Evolutionary conservation across 2,888 invertebrate species (phyloP).

Genomic region (Caenorhabditis sp.): DNA sequence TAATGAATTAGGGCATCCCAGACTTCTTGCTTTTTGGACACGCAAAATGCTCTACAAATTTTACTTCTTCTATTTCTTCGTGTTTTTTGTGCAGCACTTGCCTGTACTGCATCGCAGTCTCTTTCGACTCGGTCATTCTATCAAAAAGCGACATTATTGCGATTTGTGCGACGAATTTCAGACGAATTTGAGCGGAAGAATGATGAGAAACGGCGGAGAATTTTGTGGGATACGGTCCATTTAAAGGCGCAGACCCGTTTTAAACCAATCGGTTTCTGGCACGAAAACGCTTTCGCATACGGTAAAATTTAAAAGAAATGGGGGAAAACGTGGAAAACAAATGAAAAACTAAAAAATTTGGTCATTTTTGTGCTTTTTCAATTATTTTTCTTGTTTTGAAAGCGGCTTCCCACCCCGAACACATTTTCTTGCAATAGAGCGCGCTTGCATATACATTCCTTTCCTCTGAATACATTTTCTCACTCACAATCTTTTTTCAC

Average conservation of each 20-base stretch:
- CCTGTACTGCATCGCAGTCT: conserved; percentile 23
- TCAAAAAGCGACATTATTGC: conserved; percentile 36
- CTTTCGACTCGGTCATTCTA: conserved; percentile 31
- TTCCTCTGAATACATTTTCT: too few species aligned
- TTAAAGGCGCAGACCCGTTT: background rate
- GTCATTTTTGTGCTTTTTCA: too few species aligned
- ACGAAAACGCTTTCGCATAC: background rate
- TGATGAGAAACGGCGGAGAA: background rate
- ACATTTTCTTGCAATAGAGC: conserved; percentile 4
- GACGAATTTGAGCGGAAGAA: background rate
- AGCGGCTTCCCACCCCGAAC: too few species aligned
- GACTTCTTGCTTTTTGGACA: conserved; percentile 27
- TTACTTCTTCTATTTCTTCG: background rate
- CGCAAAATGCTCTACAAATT: conserved; percentile 25
- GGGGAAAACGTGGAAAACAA: background rate
- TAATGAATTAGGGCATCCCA: conserved; percentile 21
- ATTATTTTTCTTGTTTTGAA: background rate
- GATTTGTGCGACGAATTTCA: background rate
- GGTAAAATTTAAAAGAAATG: background rate
- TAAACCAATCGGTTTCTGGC: background rate
- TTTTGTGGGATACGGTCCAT: background rate
- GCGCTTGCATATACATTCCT: background rate
- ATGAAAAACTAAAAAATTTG: too few species aligned
- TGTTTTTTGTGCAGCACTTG: background rate
- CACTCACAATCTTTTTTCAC: background rate